Conservation (phyloP, 92 coral and sea anemone species). For the Zoanthus solanderi region DNA sequence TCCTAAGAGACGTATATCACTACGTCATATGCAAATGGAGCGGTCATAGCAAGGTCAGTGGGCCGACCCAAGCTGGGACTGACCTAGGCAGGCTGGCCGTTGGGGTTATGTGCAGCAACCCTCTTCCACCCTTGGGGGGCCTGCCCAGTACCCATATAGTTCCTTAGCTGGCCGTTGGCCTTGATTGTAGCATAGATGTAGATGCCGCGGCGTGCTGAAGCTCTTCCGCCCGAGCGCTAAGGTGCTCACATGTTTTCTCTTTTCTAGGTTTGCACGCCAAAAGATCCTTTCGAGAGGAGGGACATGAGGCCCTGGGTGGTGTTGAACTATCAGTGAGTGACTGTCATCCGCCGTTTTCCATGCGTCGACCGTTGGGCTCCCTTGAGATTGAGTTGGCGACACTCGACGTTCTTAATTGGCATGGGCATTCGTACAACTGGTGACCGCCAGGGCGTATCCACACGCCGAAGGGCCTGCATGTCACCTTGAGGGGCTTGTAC, state of each 20-base stretch:
- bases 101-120: background rate
- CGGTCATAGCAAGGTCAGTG: background rate
- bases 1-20: conserved; percentile 6
- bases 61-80: conserved; percentile 3
- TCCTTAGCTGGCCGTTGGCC: background rate
- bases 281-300: background rate
- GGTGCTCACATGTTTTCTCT: background rate
- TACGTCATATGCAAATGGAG: background rate
- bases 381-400: background rate
- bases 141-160: background rate
- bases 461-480: background rate
- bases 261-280: background rate
- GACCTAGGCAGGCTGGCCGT: conserved; percentile 3
- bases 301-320: background rate
- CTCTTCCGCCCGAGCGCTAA: background rate
- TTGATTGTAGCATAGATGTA: background rate
- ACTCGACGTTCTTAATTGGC: background rate
- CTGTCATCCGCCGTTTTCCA: conserved; percentile 5
- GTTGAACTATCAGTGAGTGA: conserved; percentile 2
- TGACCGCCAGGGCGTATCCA: conserved; percentile 9
- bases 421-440: background rate
- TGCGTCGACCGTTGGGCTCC: background rate
- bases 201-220: background rate
- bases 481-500: no score
- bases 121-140: background rate